Percentiles rank a stretch among this genome's conserved stretches.
Evolutionary conservation across 1,140 invertebrate genomes (phyloP).

Genomic region (Arion vulgaris): DNA sequence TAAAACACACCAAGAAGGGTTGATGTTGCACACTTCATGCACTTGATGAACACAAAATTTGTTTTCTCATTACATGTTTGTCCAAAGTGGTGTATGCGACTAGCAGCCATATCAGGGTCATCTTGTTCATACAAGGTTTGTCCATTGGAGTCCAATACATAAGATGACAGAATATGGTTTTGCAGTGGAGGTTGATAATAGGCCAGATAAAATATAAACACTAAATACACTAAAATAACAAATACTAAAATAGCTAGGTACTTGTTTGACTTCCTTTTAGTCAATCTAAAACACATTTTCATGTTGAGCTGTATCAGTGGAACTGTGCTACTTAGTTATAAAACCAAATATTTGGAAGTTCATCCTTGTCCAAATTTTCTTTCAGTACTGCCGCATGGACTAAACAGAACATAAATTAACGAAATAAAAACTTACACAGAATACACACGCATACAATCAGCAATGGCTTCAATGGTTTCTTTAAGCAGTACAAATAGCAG

Average conservation of each 20-base stretch:
- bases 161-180: not conserved
- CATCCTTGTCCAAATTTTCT: no score
- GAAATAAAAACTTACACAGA: no score
- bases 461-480: no score
- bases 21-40: slow-evolving; percentile 59
- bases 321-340: no score
- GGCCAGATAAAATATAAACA: not conserved
- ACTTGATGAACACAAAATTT: slow-evolving; percentile 61
- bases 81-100: not conserved
- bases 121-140: not conserved
- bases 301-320: not conserved
- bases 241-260: not conserved
- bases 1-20: slow-evolving; percentile 52
- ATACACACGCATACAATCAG: no score
- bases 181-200: not conserved
- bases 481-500: no score
- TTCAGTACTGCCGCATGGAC: no score
- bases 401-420: no score
- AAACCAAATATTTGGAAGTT: no score
- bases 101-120: not conserved
- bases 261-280: not conserved
- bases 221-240: not conserved
- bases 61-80: slow-evolving; percentile 38
- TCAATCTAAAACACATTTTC: not conserved
- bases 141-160: not conserved